Evolutionary conservation across 2,888 invertebrate species (phyloP), one percentile per base, ranked within the genome.

Genomic region (Drosophila nr. perissopoda): DNA sequence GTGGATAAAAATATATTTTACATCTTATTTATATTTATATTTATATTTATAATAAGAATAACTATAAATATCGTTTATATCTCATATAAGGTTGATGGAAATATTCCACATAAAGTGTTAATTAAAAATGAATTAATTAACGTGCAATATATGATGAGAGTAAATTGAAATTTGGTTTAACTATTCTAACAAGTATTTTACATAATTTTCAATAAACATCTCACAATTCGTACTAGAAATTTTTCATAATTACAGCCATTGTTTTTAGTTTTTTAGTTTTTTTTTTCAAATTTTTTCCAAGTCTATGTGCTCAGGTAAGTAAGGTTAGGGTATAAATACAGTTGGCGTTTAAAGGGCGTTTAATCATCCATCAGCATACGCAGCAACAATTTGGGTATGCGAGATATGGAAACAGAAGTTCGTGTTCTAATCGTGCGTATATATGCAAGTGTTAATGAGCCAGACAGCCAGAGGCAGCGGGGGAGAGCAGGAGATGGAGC

Each of bases 351-450:
- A 54, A 52, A 51, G 53, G 54, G n/a, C 6, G 16, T 54, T 53
- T 58, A 57, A 62, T 57, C 27, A 70, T 57, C n/a, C 13, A 54
- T 57, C 29, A 45, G 59, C 21, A 53, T 36, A 18, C 38, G 10
- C 25, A 29, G 8, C 69, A 33, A 40, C 60, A 42, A 42, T 34
- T 27, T 29, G 25, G 34, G 16, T 13, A 13, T 16, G 25, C 33
- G 27, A 48, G 59, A 59, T 48, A 48, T 34, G 8, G 34, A 33
- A 27, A 25, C 34, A 60, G 34, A 27, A 59, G 21, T 51, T 21
- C 10, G 48, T 33, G 7, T 34, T 11, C 6, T 25, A 33, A 18
- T 60, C 33, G 34, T 59, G 7, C 21, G n/a, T 21, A 10, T n/a
- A 40, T n/a, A n/a, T n/a, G 10, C 2, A 11, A 13, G 21, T 13